Evolutionary conservation across 2,888 invertebrate species (phyloP).

Genomic region (Apoda limacodes): DNA sequence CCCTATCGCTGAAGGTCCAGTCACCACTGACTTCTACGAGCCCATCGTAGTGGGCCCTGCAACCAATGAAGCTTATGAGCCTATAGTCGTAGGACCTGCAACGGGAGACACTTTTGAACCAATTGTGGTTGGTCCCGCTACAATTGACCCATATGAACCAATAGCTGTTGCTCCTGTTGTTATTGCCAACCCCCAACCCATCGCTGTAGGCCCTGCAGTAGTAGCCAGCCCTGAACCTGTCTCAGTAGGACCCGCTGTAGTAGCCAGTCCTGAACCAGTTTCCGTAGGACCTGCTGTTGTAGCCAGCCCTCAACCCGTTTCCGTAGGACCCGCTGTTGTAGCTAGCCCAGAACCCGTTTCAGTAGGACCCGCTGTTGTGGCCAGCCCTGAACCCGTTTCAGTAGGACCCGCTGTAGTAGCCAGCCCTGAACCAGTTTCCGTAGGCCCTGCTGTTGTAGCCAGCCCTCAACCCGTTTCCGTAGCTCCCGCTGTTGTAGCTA

Average conservation of each 20-base stretch:
- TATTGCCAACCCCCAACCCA: background rate
- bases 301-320: background rate
- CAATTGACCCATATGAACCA: background rate
- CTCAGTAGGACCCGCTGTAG: background rate
- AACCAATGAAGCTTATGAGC: background rate
- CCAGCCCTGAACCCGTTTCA: background rate
- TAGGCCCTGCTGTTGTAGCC: background rate
- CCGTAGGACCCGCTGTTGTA: background rate
- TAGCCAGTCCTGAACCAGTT: background rate
- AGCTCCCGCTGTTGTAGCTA: background rate
- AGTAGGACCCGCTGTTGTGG: background rate
- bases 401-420: background rate
- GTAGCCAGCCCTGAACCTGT: background rate
- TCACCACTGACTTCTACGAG: background rate
- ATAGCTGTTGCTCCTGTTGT: background rate
- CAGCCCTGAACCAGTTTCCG: background rate
- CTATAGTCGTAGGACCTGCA: background rate
- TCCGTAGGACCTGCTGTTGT: background rate
- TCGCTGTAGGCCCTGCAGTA: background rate
- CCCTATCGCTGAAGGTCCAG: background rate
- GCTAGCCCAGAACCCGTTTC: background rate
- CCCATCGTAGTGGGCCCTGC: background rate
- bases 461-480: too few species aligned
- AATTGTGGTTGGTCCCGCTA: background rate
- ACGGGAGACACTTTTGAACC: background rate